Evolutionary conservation across 53 echinoderm and acorn worm species (phyloP).

Genomic region (Mesocentrotus franciscanus): DNA sequence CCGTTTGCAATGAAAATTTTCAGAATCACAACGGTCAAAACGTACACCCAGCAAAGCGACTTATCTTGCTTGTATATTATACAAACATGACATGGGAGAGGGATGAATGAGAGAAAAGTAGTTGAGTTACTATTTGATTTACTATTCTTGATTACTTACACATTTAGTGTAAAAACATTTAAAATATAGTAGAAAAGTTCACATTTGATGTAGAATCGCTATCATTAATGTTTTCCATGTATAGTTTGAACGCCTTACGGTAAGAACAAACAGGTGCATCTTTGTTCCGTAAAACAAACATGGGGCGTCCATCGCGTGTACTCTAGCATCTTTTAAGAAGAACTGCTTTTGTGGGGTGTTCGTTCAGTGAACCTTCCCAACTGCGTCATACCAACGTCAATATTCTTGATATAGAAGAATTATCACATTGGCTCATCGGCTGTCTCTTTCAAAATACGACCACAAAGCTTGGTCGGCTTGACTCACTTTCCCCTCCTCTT

Average conservation of each 20-base stretch:
- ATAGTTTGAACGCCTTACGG: background rate
- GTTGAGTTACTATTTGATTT: too few relatives aligned
- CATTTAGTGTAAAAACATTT: too few relatives aligned
- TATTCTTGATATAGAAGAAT: conserved; percentile 40
- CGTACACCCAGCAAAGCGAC: background rate
- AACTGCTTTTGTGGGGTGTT: background rate
- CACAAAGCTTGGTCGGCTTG: conserved; percentile 33
- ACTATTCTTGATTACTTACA: too few relatives aligned
- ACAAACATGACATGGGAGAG: too few relatives aligned
- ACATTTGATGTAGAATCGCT: background rate
- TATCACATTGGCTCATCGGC: conserved; percentile 51
- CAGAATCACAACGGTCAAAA: background rate
- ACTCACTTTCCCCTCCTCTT: conserved; percentile 31
- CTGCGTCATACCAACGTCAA: conserved; percentile 57
- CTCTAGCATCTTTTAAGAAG: background rate
- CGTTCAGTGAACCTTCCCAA: conserved; percentile 55
- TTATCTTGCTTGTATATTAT: too few relatives aligned
- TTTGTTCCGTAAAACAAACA: background rate
- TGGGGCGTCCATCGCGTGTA: background rate
- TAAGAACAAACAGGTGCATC: background rate
- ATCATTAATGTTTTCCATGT: background rate
- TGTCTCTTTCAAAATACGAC: conserved; percentile 22
- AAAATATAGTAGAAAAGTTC: background rate
- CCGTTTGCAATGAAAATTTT: too few relatives aligned
- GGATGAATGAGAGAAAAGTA: too few relatives aligned